phyloP scores from a whole-genome alignment of 2,888 invertebrate genomes.

The Acanthosepion lycidas region DNA sequence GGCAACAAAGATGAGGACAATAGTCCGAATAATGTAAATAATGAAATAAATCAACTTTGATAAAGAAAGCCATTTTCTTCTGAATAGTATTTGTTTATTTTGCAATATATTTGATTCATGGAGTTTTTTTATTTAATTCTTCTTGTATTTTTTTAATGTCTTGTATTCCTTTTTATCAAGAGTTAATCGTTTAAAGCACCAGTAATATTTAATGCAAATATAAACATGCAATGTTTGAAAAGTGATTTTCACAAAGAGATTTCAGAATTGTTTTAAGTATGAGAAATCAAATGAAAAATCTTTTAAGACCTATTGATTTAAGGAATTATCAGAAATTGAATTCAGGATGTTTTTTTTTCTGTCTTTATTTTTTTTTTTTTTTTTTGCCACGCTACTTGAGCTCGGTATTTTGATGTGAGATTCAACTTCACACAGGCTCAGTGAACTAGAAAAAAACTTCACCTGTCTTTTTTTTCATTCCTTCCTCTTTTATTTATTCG shows the following conservation, averaged over 20 bases:
- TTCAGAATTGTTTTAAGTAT: neutral
- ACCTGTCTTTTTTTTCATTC: neutral
- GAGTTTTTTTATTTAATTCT: neutral
- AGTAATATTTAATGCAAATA: neutral
- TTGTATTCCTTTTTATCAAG: neutral
- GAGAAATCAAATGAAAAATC: neutral
- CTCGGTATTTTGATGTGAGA: neutral
- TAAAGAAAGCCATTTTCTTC: neutral
- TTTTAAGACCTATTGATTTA: neutral
- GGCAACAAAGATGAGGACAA: too few species aligned
- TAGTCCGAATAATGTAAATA: too few species aligned
- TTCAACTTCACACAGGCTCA: too few species aligned
- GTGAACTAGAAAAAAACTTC: neutral
- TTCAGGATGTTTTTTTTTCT: neutral
- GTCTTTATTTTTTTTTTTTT: neutral
- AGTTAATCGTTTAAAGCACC: neutral
- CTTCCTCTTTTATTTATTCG: neutral
- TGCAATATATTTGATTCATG: neutral
- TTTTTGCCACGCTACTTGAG: neutral
- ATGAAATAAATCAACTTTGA: neutral
- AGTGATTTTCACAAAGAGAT: neutral
- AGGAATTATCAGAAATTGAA: neutral
- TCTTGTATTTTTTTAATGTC: neutral
- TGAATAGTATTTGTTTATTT: neutral
- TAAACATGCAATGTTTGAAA: neutral